Conservation (phyloP, 2,797 vertebrate genomes). For the Sparus aurata region DNA sequence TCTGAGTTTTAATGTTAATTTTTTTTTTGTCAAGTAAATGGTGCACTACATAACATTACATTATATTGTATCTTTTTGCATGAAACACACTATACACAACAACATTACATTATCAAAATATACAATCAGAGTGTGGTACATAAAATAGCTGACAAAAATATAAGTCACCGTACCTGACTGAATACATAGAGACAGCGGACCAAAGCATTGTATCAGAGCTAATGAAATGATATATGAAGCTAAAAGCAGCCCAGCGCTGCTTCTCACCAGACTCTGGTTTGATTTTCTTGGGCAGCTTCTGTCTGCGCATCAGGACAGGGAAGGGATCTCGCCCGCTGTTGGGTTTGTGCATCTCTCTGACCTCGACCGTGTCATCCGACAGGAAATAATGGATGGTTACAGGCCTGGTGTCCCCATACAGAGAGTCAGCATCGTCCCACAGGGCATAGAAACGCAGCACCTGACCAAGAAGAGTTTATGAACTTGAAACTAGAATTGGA, state of each 20-base stretch:
- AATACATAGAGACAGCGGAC: not conserved
- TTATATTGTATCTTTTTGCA: not conserved
- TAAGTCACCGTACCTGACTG: not conserved
- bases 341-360: conserved; percentile 88
- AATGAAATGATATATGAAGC: not conserved
- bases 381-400: conserved; percentile 93
- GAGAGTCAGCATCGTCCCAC: conserved; percentile 86
- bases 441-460: conserved; percentile 93
- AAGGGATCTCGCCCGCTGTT: conserved; percentile 92
- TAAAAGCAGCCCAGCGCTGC: not conserved
- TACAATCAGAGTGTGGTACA: not conserved
- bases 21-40: not conserved
- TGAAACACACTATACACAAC: not conserved
- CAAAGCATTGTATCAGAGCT: not conserved
- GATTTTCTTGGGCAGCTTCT: conserved; percentile 88
- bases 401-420: conserved; percentile 82
- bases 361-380: conserved; percentile 92
- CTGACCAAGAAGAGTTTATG: conserved; percentile 69
- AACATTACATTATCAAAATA: not conserved
- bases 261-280: conserved; percentile 72
- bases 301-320: conserved; percentile 89
- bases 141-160: not conserved
- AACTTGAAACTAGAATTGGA: not conserved
- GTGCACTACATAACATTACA: not conserved
- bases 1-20: not conserved